Base-by-base conservation (phyloP, 2,888 invertebrate genomes). In the Lithophane leautieri region DNA sequence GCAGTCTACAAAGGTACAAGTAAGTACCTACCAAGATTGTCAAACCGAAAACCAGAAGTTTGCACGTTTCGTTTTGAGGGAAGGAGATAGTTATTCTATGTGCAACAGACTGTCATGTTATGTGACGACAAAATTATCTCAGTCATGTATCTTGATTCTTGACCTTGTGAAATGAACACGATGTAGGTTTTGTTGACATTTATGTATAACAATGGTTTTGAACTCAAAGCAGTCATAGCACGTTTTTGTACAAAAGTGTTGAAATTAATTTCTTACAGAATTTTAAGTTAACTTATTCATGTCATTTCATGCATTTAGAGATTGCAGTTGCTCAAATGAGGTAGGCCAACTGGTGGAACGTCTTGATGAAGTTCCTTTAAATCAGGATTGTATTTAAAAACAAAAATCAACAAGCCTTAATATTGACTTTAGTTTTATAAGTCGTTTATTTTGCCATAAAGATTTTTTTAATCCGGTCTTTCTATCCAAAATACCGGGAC, bases 111-210 rank as follows among this genome's bases (percentile, higher is more conserved):
- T 76, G 68, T 47, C 47, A 66, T 72, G 11, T 74, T 70, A 58
- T 25, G 58, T 56, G 78, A 54, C 44, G 40, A 75, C 65, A 44
- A 65, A 54, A 73, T 73, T 79, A 84, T 74, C 76, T 79, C 50
- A 54, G 44, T 63, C 68, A 70, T 73, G 25, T 25, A 74, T 67
- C 77, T 77, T 70, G 74, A 70, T 42, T 40, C 60, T 67, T 78
- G 78, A 78, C 84, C 82, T 69, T 80, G 70, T n/a, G 28, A 40
- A 73, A 73, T 44, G 8, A 73, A 69, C 65, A 81, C 44, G 61
- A 78, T 61, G 61, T 69, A 19, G 44, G 8, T 76, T 65, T 61
- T 65, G 56, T 73, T 73, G 67, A 70, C 72, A 63, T 70, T 73
- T 68, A 56, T 63, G 58, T 25, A 67, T 28, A 60, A 83, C 62